phyloP scores from a whole-genome alignment of 2,888 invertebrate species.

The Oligia fasciuncula region DNA sequence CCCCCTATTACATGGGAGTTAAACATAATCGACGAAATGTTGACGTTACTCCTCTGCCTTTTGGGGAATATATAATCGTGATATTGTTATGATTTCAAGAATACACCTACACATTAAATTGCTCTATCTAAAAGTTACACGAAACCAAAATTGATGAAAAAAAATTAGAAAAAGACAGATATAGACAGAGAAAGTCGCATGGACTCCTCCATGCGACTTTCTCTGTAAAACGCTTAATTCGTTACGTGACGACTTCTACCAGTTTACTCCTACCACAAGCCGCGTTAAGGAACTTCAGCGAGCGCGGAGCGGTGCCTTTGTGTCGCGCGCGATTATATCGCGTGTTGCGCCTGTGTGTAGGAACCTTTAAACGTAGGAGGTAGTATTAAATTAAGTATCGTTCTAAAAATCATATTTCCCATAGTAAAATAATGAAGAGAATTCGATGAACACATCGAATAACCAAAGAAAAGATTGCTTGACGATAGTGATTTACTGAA shows the following conservation, averaged over 20 bases:
- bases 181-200: too few species aligned
- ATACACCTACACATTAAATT: too few species aligned
- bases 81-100: not conserved
- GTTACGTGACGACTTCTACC: too few species aligned
- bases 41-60: not conserved
- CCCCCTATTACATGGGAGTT: not conserved
- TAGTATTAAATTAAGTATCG: not conserved
- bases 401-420: not conserved
- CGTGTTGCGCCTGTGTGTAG: too few species aligned
- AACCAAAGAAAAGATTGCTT: not conserved
- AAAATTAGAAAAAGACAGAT: not conserved
- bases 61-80: not conserved
- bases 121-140: not conserved
- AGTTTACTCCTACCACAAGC: too few species aligned
- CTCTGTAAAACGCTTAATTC: too few species aligned
- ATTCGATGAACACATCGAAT: not conserved
- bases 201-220: too few species aligned
- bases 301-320: too few species aligned
- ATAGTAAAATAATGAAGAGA: not conserved
- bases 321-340: too few species aligned
- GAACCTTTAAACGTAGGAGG: not conserved
- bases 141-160: not conserved
- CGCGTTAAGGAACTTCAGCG: too few species aligned
- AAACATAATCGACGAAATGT: not conserved
- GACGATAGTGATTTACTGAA: not conserved